Conservation (phyloP, 2,888 invertebrate genomes). For the Calameuta filiformis region DNA sequence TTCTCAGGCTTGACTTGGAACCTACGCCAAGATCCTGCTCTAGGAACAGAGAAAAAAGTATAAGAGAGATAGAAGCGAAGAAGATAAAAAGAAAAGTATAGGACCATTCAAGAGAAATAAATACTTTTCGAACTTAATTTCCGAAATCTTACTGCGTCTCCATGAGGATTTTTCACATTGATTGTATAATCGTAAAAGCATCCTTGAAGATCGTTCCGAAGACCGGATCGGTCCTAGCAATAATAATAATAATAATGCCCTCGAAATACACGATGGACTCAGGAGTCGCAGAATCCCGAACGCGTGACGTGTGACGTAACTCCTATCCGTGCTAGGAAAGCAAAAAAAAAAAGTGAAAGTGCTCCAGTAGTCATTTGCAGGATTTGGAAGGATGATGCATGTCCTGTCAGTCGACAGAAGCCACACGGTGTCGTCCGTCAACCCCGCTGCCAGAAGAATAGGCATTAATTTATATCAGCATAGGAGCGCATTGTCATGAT, state of each 20-base stretch:
- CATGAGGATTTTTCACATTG: background rate
- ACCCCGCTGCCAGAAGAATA: slow-evolving; percentile 50
- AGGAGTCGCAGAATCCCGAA: no score
- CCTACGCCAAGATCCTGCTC: background rate
- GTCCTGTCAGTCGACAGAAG: slow-evolving; percentile 42
- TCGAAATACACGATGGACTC: background rate
- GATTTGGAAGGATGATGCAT: slow-evolving; percentile 38
- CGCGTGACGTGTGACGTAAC: background rate
- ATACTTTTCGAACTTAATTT: background rate
- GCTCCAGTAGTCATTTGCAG: background rate
- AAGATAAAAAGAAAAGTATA: slow-evolving; percentile 14
- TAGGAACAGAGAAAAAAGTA: background rate
- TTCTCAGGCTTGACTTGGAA: background rate
- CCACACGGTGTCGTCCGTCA: slow-evolving; percentile 24
- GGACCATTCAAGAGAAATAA: no score
- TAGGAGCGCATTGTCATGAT: slow-evolving; percentile 61
- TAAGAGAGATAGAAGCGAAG: slow-evolving; percentile 18
- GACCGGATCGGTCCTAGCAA: background rate
- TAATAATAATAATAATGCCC: background rate
- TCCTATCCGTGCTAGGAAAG: background rate
- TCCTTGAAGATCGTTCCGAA: no score
- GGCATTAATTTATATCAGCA: slow-evolving; percentile 65
- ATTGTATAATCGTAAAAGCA: background rate
- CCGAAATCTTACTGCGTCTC: background rate
- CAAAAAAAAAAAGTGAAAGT: background rate